A percentile compares a stretch with the other conserved stretches of the same genome.
These are phyloP conservation scores for Oligia fasciuncula DNA, from an alignment of 2,888 invertebrate genomes.

Conservation along the genomic window DNA sequence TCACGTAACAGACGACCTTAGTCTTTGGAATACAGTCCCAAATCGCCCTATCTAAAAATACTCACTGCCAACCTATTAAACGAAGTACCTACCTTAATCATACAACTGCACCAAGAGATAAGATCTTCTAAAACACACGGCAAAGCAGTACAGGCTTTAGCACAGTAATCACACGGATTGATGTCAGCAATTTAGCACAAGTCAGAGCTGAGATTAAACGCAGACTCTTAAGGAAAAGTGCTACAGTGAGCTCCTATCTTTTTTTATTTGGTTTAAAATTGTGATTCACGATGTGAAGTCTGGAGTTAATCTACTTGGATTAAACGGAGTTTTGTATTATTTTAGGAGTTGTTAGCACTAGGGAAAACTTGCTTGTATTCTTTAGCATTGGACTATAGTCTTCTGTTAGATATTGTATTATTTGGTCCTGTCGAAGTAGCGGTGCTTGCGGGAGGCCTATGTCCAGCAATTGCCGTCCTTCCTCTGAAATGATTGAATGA, in stretches of 20 bases:
- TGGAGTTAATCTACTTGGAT: constrained; percentile 69
- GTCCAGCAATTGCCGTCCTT: too few relatives aligned
- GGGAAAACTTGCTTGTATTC: neutral
- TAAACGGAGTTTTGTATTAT: constrained; percentile 43
- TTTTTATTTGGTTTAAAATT: constrained; percentile 68
- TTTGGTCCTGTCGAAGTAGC: too few relatives aligned
- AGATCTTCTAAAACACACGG: constrained; percentile 59
- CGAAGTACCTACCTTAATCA: constrained; percentile 20
- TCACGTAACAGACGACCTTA: neutral
- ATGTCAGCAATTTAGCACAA: constrained; percentile 82
- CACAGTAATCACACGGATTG: constrained; percentile 79
- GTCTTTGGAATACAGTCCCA: neutral
- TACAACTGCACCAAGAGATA: constrained; percentile 40
- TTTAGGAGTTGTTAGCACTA: constrained; percentile 2
- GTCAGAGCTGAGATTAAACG: constrained; percentile 80
- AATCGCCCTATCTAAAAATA: constrained; percentile 12
- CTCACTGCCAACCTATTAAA: neutral
- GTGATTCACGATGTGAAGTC: constrained; percentile 72
- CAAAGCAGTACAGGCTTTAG: constrained; percentile 62
- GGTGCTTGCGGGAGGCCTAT: too few relatives aligned
- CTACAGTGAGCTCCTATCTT: constrained; percentile 66
- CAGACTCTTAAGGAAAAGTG: constrained; percentile 77
- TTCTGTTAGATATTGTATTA: neutral
- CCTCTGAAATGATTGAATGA: too few relatives aligned
- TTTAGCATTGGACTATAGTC: neutral